Evolutionary conservation across 2,113 vertebrate genomes (phyloP), one percentile per base, ranked within the genome.

Genomic region (Brachirus orientalis): DNA sequence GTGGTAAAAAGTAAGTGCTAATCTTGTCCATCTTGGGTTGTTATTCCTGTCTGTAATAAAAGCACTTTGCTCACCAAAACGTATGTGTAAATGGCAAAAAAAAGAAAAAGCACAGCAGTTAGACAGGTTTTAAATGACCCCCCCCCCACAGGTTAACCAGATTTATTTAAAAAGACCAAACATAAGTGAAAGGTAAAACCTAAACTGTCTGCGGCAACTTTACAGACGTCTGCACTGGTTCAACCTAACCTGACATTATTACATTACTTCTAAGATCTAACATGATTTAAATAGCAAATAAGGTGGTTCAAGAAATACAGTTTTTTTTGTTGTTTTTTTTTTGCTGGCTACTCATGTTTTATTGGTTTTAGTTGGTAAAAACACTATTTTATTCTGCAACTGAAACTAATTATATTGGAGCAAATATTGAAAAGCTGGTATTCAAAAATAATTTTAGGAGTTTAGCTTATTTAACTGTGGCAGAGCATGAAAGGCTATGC

Each of bases 91-190:
- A 28, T 28, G 28, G 28, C 28, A 28, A 28, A 28, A 28, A 28
- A 0, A 28, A 28, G 28, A 3, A 28, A 6, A 3, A 44, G 28
- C 22, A 46, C 8, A 6, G 3, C 54, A 41, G 14, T 41, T 4
- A 57, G 13, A 16, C 51, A 53, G 45, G 33, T 35, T 53, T 52
- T 53, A 54, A 36, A 54, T 16, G n/a, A 36, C 17, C 33, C 52
- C 10, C 52, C 10, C 19, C 19, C 22, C 5, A 5, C 22, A 50
- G 47, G 12, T 12, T 8, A 28, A 51, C 17, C 17, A 55, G 2
- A 10, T 37, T 7, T 36, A 6, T 13, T 13, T 38, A 16, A 28
- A 22, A 18, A 19, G 17, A 55, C n/a, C 16, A 44, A 59, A 37
- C 8, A 36, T 36, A n/a, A 28, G 51, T 35, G 3, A 53, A 53